Base-by-base conservation (phyloP, 2,797 vertebrate genomes). In the Spea hammondii region DNA sequence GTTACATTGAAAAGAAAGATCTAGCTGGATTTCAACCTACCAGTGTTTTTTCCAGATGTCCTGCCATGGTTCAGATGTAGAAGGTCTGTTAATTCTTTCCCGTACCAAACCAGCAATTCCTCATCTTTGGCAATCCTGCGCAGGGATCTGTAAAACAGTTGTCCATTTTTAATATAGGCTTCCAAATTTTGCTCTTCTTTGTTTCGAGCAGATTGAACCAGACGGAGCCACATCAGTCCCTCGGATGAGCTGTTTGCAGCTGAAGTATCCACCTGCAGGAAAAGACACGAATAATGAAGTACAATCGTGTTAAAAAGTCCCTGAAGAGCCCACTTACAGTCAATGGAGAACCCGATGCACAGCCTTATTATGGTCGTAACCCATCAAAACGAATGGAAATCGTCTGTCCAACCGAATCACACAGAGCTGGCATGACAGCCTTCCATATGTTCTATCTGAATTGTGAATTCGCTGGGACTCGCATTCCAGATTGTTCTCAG, bases 21-120 rank as follows among this genome's bases (percentile, higher is more conserved):
- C 32, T 32, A 32, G 32, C 32, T 53, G 6, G 51, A 53, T 65
- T 44, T 66, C 59, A 0, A 88, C 89, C 76, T 91, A 95, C 94
- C 95, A 89, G 97, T 96, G 91, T 87, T 90, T 84, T 95, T 97
- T 82, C 83, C 82, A 14, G 93, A 92, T n/a, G 92, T 86, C 86
- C 94, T 88, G 85, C 90, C 85, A 47, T 94, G 84, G 77, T 88
- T 92, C 72, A 98, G 95, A 79, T 97, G 90, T 83, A 99, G 94
- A 78, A 98, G 89, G 79, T 97, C 96, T 1, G 93, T 92, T 78
- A 99, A 92, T 84, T 98, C 97, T 77, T 97, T 96, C 55, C 97
- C 96, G 82, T 99, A 98, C 97, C 97, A 99, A 70, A 99, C 97
- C 84, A 99, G 89, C 74, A 99, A 85, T 89, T 99, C 97, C 87